Conservation (phyloP, 2,888 invertebrate species). For the Temnothorax rugatulus region DNA sequence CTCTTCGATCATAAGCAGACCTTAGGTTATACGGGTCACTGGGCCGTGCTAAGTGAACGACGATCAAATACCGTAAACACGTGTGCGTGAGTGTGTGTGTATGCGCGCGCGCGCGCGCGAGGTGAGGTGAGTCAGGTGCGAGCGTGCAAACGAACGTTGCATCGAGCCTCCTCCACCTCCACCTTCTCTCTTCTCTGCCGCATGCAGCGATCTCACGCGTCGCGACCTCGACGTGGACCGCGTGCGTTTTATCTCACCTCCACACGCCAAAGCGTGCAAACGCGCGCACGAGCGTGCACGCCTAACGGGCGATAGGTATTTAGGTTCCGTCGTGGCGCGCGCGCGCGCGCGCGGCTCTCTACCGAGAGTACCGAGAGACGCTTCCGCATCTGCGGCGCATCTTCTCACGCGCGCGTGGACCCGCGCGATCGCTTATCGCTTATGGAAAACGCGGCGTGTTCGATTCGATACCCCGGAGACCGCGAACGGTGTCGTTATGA, state of each 20-base stretch:
- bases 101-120: not conserved
- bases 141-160: constrained; percentile 58
- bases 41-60: constrained; percentile 79
- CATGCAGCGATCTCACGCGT: constrained; percentile 54
- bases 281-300: constrained; percentile 64
- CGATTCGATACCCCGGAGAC: constrained; percentile 55
- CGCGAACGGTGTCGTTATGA: constrained; percentile 39
- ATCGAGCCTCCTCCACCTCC: constrained; percentile 36
- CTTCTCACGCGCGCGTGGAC: constrained; percentile 71
- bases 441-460: constrained; percentile 59
- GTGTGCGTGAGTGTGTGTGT: not conserved
- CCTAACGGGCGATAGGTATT: constrained; percentile 72
- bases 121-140: constrained; percentile 63
- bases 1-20: constrained; percentile 76
- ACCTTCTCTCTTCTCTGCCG: constrained; percentile 28
- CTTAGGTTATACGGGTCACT: constrained; percentile 84
- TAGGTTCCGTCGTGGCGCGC: constrained; percentile 70
- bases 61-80: constrained; percentile 66
- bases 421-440: constrained; percentile 64
- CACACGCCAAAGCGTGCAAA: constrained; percentile 62
- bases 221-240: constrained; percentile 62
- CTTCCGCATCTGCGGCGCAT: constrained; percentile 73
- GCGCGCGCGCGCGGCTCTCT: constrained; percentile 53
- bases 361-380: constrained; percentile 31
- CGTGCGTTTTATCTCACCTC: constrained; percentile 71